Evolutionary conservation across 2,113 vertebrate species (phyloP).

Genomic region (Phainopepla nitens): DNA sequence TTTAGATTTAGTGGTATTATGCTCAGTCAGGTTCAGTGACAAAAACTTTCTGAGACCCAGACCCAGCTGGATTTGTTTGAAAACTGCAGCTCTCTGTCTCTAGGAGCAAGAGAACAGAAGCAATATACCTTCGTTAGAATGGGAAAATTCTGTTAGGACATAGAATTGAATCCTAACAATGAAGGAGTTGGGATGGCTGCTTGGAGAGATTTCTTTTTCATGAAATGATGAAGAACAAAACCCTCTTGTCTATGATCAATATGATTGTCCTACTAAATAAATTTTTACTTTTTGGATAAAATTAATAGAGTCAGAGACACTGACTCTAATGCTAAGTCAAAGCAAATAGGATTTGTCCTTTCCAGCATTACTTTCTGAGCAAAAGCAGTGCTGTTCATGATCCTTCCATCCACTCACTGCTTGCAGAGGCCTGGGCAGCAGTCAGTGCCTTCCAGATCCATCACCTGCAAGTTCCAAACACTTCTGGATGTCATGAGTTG

Average conservation of each 20-base stretch:
- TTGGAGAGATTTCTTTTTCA: not conserved
- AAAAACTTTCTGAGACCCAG: not conserved
- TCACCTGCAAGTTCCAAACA: not conserved
- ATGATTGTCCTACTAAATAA: not conserved
- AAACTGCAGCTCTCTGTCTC: not conserved
- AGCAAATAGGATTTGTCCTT: slow-evolving; percentile 3
- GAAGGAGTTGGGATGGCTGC: not conserved
- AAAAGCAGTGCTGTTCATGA: not conserved
- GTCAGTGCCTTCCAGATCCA: not conserved
- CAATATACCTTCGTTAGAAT: not conserved
- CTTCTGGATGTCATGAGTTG: too few species aligned
- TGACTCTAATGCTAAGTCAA: not conserved
- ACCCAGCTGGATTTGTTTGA: not conserved
- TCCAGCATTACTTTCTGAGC: not conserved
- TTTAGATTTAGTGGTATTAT: not conserved
- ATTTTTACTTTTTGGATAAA: slow-evolving; percentile 22
- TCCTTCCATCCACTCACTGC: not conserved
- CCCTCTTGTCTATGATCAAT: not conserved
- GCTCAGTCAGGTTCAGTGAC: not conserved
- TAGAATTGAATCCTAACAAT: not conserved
- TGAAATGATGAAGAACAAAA: not conserved
- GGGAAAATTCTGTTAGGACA: not conserved
- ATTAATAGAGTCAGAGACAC: not conserved
- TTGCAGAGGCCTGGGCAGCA: not conserved
- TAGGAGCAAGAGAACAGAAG: not conserved